A percentile compares a stretch with the other conserved stretches of the same genome.
phyloP scores from a whole-genome alignment of 2,797 vertebrate species.

The Pangasius mekongensis region DNA sequence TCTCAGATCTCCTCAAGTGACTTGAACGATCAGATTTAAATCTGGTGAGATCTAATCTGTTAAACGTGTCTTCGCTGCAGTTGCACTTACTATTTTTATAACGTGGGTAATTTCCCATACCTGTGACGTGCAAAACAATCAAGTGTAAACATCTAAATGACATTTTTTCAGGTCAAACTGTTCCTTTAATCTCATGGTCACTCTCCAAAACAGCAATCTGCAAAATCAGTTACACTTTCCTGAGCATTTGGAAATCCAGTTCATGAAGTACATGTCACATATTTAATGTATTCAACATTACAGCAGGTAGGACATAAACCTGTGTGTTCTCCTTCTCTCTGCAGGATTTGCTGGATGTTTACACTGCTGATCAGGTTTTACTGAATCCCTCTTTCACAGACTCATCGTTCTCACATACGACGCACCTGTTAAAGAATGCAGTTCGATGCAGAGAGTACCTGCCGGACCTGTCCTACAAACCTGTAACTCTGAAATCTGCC shows the following conservation, averaged over 20 bases:
- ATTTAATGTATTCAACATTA: neutral
- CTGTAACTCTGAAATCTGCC: neutral
- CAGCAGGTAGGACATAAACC: neutral
- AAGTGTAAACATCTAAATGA: neutral
- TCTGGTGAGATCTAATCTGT: no score
- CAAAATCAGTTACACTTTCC: neutral
- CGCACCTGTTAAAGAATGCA: neutral
- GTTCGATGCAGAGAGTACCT: neutral
- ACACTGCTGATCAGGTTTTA: neutral
- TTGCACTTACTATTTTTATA: neutral
- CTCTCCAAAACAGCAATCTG: neutral
- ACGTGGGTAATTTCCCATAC: neutral
- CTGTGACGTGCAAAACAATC: neutral
- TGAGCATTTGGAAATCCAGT: neutral
- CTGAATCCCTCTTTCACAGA: conserved; percentile 1
- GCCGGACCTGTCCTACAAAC: conserved; percentile 22
- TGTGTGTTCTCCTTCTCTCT: neutral
- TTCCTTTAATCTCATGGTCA: neutral
- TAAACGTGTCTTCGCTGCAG: neutral
- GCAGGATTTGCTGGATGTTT: neutral
- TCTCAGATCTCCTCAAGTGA: neutral
- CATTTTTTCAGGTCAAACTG: neutral
- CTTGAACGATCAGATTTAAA: neutral
- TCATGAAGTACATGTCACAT: neutral
- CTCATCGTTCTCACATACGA: neutral